Base-by-base conservation (phyloP, 2,888 invertebrate species). In the Drosophila suboccidentalis region DNA sequence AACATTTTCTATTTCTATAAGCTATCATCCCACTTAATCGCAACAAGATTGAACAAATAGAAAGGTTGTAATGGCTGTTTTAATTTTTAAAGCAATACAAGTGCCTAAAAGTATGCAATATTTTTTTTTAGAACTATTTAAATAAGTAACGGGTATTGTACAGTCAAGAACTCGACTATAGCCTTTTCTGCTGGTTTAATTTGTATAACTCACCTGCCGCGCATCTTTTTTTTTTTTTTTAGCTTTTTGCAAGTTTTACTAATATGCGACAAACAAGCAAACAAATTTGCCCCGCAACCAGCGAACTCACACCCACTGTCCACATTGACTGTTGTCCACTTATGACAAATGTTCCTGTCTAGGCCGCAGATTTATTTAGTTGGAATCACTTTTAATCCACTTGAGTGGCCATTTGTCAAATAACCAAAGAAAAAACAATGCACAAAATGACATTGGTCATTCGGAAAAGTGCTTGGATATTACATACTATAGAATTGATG, bases 321-420 rank as follows among this genome's bases (percentile, higher is more conserved):
- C 39, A 32, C 32, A 11, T 60, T 19, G 41, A 6, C 47, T 67
- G 50, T 41, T 17, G 53, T 71, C 54, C 41, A 60, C 68, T 59
- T 64, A 57, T 79, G 87, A 81, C 71, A 76, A 83, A 79, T 89
- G 84, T 71, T 49, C 64, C 68, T 65, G 72, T 75, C 70, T 57
- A 61, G 64, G 68, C 66, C 78, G 50, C 59, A 75, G 71, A 80
- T 87, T 84, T 82, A 82, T 87, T 75, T 72, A 86, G 80, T 76
- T 80, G 55, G 54, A 53, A 38, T 47, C 59, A 77, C 63, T 80
- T 92, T 91, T 91, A 92, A 92, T 92, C 90, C 91, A 89, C 86
- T 90, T 91, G 91, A 92, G 92, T 92, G 92, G 89, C 87, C 86
- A 92, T 92, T 92, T 91, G 86, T 92, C 92, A 92, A 59, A 47